A percentile compares a stretch with the other conserved stretches of the same genome.
phyloP scores from a whole-genome alignment of 2,888 invertebrate species.

The Xestia c-nigrum region DNA sequence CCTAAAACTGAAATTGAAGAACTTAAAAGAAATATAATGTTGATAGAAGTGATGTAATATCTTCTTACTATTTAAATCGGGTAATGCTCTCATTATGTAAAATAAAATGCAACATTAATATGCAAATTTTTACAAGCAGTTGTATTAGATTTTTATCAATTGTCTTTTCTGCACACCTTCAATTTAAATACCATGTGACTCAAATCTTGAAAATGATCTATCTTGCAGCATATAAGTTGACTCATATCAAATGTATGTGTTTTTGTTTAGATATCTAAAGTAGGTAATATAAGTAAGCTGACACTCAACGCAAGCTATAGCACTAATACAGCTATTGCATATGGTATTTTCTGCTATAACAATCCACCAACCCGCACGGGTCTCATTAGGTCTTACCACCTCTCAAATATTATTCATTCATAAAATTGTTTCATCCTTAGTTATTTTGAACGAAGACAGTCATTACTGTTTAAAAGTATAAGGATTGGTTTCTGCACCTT shows the following conservation, averaged over 20 bases:
- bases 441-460: neutral
- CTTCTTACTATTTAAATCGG: constrained; percentile 31
- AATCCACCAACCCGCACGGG: neutral
- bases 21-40: neutral
- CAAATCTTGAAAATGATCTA: neutral
- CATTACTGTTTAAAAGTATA: neutral
- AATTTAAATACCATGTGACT: neutral
- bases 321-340: neutral
- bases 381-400: neutral
- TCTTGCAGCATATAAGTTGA: neutral
- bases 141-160: constrained; percentile 14
- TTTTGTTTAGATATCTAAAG: neutral
- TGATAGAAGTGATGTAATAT: constrained; percentile 51
- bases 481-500: neutral
- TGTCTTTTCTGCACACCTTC: neutral
- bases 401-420: neutral
- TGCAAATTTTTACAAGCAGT: constrained; percentile 28
- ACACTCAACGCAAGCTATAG: neutral
- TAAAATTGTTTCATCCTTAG: neutral
- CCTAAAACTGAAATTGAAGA: neutral
- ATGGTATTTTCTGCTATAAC: neutral
- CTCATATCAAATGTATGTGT: neutral
- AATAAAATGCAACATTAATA: constrained; percentile 30
- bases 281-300: neutral
- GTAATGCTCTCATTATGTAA: constrained; percentile 43